Percentiles rank a stretch among this genome's conserved stretches.
phyloP scores from a whole-genome alignment of 2,113 vertebrate genomes.

The Indri indri region DNA sequence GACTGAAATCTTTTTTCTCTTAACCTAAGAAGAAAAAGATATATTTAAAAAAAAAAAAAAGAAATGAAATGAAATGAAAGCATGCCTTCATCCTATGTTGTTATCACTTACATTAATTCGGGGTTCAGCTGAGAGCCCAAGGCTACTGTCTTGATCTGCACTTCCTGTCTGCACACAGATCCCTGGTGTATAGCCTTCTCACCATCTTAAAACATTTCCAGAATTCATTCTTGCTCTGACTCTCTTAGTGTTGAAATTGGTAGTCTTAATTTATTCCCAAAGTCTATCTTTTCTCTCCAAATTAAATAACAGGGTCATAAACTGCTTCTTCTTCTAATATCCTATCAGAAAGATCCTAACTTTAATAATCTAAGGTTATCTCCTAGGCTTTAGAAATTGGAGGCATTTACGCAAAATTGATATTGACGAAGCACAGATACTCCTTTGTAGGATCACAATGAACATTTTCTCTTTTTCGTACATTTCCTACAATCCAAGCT shows the following conservation, averaged over 20 bases:
- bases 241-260: constrained; percentile 19
- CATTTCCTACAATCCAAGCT: not conserved
- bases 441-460: not conserved
- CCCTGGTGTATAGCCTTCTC: not conserved
- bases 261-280: constrained; percentile 46
- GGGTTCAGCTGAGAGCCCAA: not conserved
- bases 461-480: not conserved
- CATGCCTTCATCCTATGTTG: not conserved
- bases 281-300: not conserved
- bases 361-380: not conserved
- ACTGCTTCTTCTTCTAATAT: constrained; percentile 22
- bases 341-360: not conserved
- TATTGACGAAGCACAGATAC: constrained; percentile 4
- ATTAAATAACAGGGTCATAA: constrained; percentile 15
- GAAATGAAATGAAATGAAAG: not conserved
- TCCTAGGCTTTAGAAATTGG: not conserved
- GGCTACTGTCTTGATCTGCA: constrained; percentile 25
- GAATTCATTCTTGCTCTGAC: constrained; percentile 5
- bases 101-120: constrained; percentile 54
- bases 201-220: constrained; percentile 36
- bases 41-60: not conserved
- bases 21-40: constrained; percentile 17
- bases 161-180: constrained; percentile 15
- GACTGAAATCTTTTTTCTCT: not conserved
- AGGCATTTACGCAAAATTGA: not conserved